Conservation (phyloP, 2,888 invertebrate genomes). For the Microdon myrmicae region DNA sequence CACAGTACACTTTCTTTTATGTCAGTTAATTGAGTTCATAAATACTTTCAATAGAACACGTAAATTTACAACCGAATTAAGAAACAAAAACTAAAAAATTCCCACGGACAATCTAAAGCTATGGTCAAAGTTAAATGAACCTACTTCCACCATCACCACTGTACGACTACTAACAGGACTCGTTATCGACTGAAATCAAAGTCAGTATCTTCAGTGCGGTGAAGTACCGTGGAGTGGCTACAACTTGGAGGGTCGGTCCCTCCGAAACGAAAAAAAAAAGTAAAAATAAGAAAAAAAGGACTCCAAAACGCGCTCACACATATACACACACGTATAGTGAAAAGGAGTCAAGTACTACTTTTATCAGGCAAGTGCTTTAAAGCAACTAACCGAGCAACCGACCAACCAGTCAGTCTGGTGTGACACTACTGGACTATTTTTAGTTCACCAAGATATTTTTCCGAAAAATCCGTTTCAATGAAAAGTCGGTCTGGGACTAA, state of each 20-base stretch:
- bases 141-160: constrained; percentile 49
- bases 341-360: constrained; percentile 42
- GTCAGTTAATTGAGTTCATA: too few relatives aligned
- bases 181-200: constrained; percentile 52
- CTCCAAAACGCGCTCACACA: too few relatives aligned
- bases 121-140: constrained; percentile 37
- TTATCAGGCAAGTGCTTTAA: constrained; percentile 39
- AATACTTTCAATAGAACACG: too few relatives aligned
- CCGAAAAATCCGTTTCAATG: constrained; percentile 52
- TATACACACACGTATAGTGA: constrained; percentile 10
- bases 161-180: constrained; percentile 51
- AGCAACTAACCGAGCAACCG: constrained; percentile 26
- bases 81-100: too few relatives aligned
- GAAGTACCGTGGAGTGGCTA: constrained; percentile 28
- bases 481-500: constrained; percentile 52
- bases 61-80: too few relatives aligned
- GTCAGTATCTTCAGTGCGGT: constrained; percentile 46
- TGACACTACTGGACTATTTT: constrained; percentile 52
- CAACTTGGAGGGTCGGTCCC: too few relatives aligned
- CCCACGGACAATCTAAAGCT: too few relatives aligned
- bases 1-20: too few relatives aligned
- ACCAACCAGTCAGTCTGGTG: constrained; percentile 51
- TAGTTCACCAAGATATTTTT: constrained; percentile 49
- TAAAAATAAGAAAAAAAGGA: too few relatives aligned
- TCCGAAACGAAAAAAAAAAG: too few relatives aligned